These are phyloP conservation scores for Molorchus minor DNA, from an alignment of 2,888 invertebrate genomes.

Conservation along the genomic window DNA sequence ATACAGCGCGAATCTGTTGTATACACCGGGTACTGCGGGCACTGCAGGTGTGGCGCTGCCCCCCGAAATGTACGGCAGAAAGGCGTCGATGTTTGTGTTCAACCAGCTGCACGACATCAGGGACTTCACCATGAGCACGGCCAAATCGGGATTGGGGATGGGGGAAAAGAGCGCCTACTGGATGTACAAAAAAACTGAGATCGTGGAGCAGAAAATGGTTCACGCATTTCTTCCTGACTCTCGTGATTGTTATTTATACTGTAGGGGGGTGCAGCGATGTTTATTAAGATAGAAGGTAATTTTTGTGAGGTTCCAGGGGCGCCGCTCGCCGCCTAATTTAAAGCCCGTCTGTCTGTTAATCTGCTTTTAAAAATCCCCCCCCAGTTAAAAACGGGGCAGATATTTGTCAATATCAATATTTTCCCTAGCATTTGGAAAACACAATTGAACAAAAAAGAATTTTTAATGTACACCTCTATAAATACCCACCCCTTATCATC, in stretches of 20 bases:
- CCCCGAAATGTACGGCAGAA: slow-evolving; percentile 59
- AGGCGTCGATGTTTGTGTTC: slow-evolving; percentile 81
- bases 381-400: no score
- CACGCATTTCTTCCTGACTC: slow-evolving; percentile 85
- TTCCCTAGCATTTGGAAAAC: no score
- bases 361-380: no score
- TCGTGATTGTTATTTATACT: slow-evolving; percentile 81
- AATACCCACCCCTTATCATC: no score
- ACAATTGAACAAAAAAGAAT: no score
- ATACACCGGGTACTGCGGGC: slow-evolving; percentile 5
- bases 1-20: slow-evolving; percentile 19
- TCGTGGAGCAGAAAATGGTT: slow-evolving; percentile 85
- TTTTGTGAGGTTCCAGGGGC: no score
- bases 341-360: no score
- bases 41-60: slow-evolving; percentile 19
- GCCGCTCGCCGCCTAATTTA: no score
- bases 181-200: slow-evolving; percentile 80
- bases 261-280: slow-evolving; percentile 83
- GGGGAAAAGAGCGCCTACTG: slow-evolving; percentile 86
- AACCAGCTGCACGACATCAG: slow-evolving; percentile 81
- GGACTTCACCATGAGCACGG: slow-evolving; percentile 76
- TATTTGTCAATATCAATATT: no score
- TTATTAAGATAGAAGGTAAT: slow-evolving; percentile 81
- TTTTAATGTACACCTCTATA: no score
- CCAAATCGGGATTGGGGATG: slow-evolving; percentile 81